Percentiles rank a stretch among this genome's conserved stretches.
Conservation (phyloP, 1,140 invertebrate species). For the Bombus haemorrhoidalis region DNA sequence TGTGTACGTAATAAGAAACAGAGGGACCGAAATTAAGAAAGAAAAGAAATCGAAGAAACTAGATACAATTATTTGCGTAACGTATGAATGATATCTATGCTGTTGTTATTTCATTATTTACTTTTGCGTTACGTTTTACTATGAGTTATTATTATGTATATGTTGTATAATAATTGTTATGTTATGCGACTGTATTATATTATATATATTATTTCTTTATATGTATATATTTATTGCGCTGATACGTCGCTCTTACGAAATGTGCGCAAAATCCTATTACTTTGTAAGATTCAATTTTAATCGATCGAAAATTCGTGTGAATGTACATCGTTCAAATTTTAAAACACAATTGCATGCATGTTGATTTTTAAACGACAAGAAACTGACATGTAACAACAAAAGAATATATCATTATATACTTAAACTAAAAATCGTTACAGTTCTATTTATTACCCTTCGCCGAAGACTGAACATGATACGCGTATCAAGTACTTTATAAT, state of each 20-base stretch:
- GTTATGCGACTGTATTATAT: constrained; percentile 67
- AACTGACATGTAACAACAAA: constrained; percentile 42
- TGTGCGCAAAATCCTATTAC: constrained; percentile 51
- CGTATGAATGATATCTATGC: constrained; percentile 16
- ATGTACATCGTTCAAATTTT: not conserved
- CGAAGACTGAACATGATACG: not conserved
- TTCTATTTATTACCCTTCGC: not conserved
- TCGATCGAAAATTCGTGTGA: constrained; percentile 5
- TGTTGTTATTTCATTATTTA: constrained; percentile 57
- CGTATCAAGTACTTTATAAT: not conserved
- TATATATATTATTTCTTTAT: constrained; percentile 63
- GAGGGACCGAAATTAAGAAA: constrained; percentile 38
- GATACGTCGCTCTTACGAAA: constrained; percentile 4
- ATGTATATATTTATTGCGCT: constrained; percentile 65
- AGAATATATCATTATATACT: constrained; percentile 51
- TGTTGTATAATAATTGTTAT: constrained; percentile 66
- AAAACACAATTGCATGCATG: constrained; percentile 15
- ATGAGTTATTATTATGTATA: constrained; percentile 60
- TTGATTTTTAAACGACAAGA: constrained; percentile 41
- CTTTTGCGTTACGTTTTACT: constrained; percentile 58
- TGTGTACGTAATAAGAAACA: constrained; percentile 6
- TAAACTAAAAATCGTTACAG: not conserved
- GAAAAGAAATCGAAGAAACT: constrained; percentile 1
- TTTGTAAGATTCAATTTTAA: constrained; percentile 47
- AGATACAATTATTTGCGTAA: constrained; percentile 17